Conservation (phyloP, 2,113 vertebrate species). For the Axis porcinus region DNA sequence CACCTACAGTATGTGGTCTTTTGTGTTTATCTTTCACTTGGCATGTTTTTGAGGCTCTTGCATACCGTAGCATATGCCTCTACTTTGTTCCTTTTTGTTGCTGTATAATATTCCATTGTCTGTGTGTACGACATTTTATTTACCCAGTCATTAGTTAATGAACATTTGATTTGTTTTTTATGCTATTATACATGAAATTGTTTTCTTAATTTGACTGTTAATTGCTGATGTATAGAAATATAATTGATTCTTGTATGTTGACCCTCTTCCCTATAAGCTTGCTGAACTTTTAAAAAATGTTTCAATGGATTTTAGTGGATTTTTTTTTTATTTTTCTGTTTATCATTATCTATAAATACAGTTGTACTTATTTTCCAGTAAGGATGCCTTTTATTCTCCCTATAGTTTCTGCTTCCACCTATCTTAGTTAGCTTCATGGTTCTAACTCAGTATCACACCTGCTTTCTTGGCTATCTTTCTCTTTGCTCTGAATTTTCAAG, state of each 20-base stretch:
- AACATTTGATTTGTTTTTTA: not conserved
- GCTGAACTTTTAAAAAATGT: not conserved
- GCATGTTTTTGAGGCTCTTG: not conserved
- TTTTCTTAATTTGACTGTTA: not conserved
- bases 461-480: not conserved
- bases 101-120: not conserved
- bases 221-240: not conserved
- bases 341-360: not conserved
- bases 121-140: not conserved
- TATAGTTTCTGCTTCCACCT: not conserved
- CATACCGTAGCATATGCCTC: not conserved
- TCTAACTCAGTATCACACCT: not conserved
- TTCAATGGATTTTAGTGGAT: not conserved
- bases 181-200: not conserved
- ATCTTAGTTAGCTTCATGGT: not conserved
- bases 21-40: not conserved
- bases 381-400: not conserved
- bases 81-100: not conserved
- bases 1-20: not conserved
- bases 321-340: conserved; percentile 21
- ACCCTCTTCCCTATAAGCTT: not conserved
- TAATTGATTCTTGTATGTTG: not conserved
- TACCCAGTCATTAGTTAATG: not conserved
- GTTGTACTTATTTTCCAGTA: not conserved
- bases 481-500: not conserved